phyloP scores from a whole-genome alignment of 2,797 vertebrate species.

The Fistularia tabacaria region DNA sequence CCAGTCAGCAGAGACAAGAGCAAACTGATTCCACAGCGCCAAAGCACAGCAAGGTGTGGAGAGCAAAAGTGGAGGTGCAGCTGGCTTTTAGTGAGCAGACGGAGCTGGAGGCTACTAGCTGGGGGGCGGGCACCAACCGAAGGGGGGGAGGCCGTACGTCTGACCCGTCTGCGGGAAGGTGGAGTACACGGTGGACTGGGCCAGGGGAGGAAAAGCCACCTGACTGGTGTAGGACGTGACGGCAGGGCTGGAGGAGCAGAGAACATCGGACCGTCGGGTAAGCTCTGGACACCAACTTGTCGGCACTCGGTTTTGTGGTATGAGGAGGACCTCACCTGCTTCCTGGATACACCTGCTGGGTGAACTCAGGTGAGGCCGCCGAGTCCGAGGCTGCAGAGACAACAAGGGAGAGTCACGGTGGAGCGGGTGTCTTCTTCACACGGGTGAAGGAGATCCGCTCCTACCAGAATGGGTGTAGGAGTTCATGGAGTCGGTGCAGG shows the following conservation, averaged over 20 bases:
- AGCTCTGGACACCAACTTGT: not conserved
- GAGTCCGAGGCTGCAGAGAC: slow-evolving; percentile 80
- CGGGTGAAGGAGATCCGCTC: not conserved
- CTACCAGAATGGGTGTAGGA: slow-evolving; percentile 69
- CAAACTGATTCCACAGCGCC: slow-evolving; percentile 36
- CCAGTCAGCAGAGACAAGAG: slow-evolving; percentile 44
- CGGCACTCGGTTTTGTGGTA: not conserved
- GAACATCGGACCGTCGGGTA: not conserved
- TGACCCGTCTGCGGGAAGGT: slow-evolving; percentile 90
- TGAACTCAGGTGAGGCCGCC: slow-evolving; percentile 85
- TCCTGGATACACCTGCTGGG: slow-evolving; percentile 91
- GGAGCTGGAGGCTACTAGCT: not conserved
- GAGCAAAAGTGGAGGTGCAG: slow-evolving; percentile 44
- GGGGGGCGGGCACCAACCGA: slow-evolving; percentile 78
- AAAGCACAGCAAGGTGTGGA: slow-evolving; percentile 51
- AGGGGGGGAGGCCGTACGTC: slow-evolving; percentile 95
- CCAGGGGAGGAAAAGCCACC: slow-evolving; percentile 84
- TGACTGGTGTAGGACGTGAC: slow-evolving; percentile 85
- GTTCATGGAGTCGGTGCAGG: slow-evolving; percentile 54
- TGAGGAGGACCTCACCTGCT: slow-evolving; percentile 79
- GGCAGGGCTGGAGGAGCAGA: slow-evolving; percentile 71
- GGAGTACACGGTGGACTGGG: slow-evolving; percentile 88
- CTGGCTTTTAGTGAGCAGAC: slow-evolving; percentile 45
- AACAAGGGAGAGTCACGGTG: not conserved
- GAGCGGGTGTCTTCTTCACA: not conserved